Base-by-base conservation (phyloP, 2,888 invertebrate genomes). In the Acronicta psi region DNA sequence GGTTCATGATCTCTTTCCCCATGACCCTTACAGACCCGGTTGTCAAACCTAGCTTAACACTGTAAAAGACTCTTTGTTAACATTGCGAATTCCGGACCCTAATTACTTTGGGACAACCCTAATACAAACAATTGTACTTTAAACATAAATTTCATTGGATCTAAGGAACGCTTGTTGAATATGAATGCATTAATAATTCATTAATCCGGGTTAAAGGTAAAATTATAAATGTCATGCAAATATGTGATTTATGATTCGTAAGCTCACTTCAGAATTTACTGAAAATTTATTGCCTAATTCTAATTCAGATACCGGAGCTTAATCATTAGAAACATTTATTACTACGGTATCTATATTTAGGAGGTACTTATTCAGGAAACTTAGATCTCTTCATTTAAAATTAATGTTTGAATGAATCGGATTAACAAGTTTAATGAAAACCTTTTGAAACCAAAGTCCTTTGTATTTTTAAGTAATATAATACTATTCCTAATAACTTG, bases 201-300 rank as follows among this genome's bases (percentile, higher is more conserved):
- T 50, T 46, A 57, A 63, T 50, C 36, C 14, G 45, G 41, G 44
- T 42, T 37, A 49, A 49, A 58, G 49, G 55, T 62, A 69, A 59
- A 62, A 64, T 67, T 17, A 58, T 51, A 51, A 71, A 56, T 58
- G 49, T 38, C 37, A 64, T 43, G 41, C 46, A 45, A 64, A 70
- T 65, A 49, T 36, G 14, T 42, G 29, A 68, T 49, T 60, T 58
- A 62, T 29, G n/a, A 29, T 51, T 47, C 34, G 43, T 7, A 40
- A 54, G 50, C 18, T 40, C 49, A 44, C 42, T 36, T 57, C 23
- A 47, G 47, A 59, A 59, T 60, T 61, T 47, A 47, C 41, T 16
- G 17, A 29, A 38, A 46, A 70, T 70, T 70, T 57, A 68, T 56
- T 44, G 5, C 46, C 53, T 65, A 34, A 72, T 72, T 69, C 40